A percentile compares a stretch with the other conserved stretches of the same genome.
These are phyloP conservation scores for Nyctereutes procyonoides DNA, from an alignment of 2,113 vertebrate species.

Conservation along the genomic window DNA sequence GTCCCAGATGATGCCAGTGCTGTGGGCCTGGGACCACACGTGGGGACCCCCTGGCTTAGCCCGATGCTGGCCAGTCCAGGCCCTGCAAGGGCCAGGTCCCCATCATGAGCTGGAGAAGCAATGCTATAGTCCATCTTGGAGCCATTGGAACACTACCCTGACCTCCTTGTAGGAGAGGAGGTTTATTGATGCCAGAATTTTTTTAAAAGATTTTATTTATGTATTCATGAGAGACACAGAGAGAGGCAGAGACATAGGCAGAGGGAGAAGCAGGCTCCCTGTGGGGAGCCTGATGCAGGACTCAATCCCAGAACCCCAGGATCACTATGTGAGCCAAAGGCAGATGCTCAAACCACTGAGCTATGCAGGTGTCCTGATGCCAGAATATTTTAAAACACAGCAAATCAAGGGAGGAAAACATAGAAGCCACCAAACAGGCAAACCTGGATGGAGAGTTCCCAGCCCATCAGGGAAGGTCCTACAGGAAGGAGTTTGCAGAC, in stretches of 20 bases:
- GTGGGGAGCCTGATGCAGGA: too few species aligned
- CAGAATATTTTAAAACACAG: background rate
- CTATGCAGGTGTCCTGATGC: too few species aligned
- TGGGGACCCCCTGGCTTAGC: background rate
- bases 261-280: too few species aligned
- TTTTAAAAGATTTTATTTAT: background rate
- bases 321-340: too few species aligned
- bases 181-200: background rate
- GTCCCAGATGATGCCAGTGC: background rate
- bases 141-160: background rate
- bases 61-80: rapidly evolving
- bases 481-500: too few species aligned
- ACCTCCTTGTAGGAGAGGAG: background rate
- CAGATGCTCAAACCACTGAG: too few species aligned
- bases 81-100: background rate
- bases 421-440: background rate
- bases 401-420: background rate
- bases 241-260: too few species aligned
- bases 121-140: background rate
- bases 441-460: background rate
- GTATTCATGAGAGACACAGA: too few species aligned
- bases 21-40: background rate
- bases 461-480: background rate
- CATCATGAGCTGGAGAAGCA: rapidly evolving
- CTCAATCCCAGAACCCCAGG: too few species aligned